Conservation (phyloP, 2,113 vertebrate genomes). For the Pao palembangensis region DNA sequence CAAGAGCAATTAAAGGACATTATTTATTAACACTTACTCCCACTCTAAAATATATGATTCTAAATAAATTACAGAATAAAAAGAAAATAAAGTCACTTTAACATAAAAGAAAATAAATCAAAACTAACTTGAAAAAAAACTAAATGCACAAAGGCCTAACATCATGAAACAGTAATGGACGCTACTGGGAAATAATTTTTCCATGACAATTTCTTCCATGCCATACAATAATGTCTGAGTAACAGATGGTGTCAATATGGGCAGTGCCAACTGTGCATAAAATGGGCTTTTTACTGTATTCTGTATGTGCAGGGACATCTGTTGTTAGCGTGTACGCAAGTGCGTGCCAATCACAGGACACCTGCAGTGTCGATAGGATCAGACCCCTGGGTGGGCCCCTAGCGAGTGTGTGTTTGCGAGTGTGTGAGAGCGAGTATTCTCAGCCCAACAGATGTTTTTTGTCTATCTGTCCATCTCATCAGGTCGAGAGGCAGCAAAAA, state of each 20-base stretch:
- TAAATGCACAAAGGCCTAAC: too few species aligned
- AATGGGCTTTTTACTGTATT: conserved; percentile 33
- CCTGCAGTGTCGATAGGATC: conserved; percentile 38
- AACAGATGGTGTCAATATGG: conserved; percentile 61
- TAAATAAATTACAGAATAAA: too few species aligned
- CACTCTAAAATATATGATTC: too few species aligned
- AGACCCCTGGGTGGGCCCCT: conserved; percentile 20
- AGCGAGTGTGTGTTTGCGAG: background rate
- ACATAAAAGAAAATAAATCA: too few species aligned
- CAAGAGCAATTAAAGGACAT: too few species aligned
- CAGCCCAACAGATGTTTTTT: conserved; percentile 47
- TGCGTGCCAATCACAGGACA: conserved; percentile 40
- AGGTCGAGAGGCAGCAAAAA: conserved; percentile 36
- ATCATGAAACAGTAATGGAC: too few species aligned
- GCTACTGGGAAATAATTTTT: too few species aligned
- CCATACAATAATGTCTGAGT: conserved; percentile 1
- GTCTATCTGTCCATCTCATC: conserved; percentile 50
- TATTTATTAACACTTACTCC: too few species aligned
- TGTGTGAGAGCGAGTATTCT: conserved; percentile 2
- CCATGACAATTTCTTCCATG: conserved; percentile 7
- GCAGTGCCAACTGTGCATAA: conserved; percentile 38
- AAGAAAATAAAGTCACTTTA: too few species aligned
- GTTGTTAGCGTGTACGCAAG: conserved; percentile 28
- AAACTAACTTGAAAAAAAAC: too few species aligned
- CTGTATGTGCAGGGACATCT: conserved; percentile 31